phyloP scores from a whole-genome alignment of 2,113 vertebrate species.

The Reinhardtius hippoglossoides region DNA sequence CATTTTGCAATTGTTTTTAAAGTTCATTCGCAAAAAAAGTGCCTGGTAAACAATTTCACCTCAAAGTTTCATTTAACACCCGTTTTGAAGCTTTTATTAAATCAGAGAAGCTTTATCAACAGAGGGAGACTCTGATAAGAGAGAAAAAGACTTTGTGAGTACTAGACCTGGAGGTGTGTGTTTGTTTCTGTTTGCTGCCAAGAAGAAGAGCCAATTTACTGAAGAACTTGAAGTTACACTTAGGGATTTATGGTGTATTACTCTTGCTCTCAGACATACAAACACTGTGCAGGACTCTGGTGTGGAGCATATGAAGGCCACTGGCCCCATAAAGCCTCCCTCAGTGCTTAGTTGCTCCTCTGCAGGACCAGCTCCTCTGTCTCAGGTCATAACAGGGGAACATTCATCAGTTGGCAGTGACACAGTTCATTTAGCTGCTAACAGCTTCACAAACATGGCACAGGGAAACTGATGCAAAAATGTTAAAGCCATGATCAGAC shows the following conservation, averaged over 20 bases:
- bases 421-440: neutral
- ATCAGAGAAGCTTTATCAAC: no score
- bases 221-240: neutral
- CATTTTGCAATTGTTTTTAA: no score
- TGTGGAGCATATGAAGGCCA: slow-evolving; percentile 47
- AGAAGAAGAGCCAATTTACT: no score
- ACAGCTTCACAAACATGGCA: neutral
- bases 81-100: no score
- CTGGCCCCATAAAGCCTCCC: slow-evolving; percentile 14
- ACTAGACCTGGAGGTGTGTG: no score
- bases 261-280: neutral
- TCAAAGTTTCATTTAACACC: no score
- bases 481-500: neutral
- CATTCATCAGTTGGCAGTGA: neutral
- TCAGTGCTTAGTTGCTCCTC: slow-evolving; percentile 19
- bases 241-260: neutral
- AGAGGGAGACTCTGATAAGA: no score
- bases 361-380: neutral
- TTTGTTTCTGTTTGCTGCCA: no score
- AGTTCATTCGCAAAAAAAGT: no score
- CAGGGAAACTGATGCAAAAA: neutral
- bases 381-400: neutral
- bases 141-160: no score
- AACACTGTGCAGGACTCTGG: slow-evolving; percentile 8
- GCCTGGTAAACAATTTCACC: no score